A percentile compares a stretch with the other conserved stretches of the same genome.
Conservation (phyloP, 1,140 invertebrate species). For the Atta colombica region DNA sequence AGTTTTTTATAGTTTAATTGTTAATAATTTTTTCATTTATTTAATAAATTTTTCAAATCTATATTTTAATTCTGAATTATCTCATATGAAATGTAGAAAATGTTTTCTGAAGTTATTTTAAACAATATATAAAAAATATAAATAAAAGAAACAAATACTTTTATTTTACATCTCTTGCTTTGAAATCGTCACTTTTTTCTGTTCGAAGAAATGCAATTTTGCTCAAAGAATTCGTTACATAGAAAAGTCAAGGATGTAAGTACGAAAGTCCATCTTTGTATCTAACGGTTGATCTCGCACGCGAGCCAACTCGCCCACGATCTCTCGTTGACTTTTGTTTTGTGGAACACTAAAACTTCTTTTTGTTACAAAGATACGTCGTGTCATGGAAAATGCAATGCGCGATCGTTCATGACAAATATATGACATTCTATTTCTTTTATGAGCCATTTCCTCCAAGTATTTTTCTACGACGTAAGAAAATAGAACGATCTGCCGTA, state of each 20-base stretch:
- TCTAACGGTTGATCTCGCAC: conserved; percentile 51
- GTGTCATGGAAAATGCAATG: conserved; percentile 17
- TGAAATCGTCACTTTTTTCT: background rate
- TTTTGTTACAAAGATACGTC: conserved; percentile 29
- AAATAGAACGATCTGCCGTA: background rate
- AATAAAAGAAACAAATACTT: background rate
- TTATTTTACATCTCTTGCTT: background rate
- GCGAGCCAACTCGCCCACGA: conserved; percentile 23
- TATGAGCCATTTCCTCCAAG: conserved; percentile 11
- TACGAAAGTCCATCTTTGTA: conserved; percentile 42
- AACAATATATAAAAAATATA: background rate
- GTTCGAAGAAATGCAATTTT: background rate
- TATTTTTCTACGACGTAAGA: background rate
- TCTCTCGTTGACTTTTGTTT: conserved; percentile 42
- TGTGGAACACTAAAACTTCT: conserved; percentile 37
- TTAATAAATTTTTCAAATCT: background rate
- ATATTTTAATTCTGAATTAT: conserved; percentile 9
- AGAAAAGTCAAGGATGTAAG: background rate
- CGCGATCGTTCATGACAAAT: background rate
- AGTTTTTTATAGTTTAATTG: background rate
- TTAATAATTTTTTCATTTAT: background rate
- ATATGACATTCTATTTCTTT: conserved; percentile 37
- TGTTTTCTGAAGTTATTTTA: background rate
- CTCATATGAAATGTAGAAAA: background rate
- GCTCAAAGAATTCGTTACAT: background rate